Percentiles rank a stretch among this genome's conserved stretches.
These are phyloP conservation scores for Penelope pileata DNA, from an alignment of 2,113 vertebrate species.

Conservation along the genomic window DNA sequence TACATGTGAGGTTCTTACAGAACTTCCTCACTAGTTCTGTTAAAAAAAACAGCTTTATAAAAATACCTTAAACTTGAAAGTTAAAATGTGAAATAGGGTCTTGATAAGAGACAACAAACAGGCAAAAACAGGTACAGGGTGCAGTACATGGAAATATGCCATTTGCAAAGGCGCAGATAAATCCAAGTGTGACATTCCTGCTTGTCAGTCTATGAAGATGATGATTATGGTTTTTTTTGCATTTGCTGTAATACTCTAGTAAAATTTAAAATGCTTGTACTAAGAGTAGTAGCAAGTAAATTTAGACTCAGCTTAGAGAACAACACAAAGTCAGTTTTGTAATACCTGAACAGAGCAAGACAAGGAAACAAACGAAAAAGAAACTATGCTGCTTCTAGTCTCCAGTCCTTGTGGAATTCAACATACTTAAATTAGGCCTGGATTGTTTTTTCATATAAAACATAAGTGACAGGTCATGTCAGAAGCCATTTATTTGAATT, in stretches of 20 bases:
- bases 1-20: not conserved
- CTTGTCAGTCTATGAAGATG: not conserved
- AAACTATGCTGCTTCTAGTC: not conserved
- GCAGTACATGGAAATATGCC: not conserved
- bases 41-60: not conserved
- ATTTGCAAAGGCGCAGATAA: not conserved
- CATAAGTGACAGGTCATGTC: not conserved
- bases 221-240: not conserved
- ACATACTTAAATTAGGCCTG: not conserved
- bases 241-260: not conserved
- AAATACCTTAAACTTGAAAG: not conserved
- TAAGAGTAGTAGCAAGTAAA: not conserved
- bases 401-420: not conserved
- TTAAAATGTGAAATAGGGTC: not conserved
- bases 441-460: not conserved
- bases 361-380: not conserved
- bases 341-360: not conserved
- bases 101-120: not conserved
- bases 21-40: not conserved
- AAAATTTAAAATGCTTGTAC: not conserved
- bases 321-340: not conserved
- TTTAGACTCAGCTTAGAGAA: not conserved
- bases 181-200: not conserved
- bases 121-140: not conserved
- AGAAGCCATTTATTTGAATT: not conserved